These are phyloP conservation scores for Paralichthys olivaceus DNA, from an alignment of 2,113 vertebrate species.

Conservation along the genomic window DNA sequence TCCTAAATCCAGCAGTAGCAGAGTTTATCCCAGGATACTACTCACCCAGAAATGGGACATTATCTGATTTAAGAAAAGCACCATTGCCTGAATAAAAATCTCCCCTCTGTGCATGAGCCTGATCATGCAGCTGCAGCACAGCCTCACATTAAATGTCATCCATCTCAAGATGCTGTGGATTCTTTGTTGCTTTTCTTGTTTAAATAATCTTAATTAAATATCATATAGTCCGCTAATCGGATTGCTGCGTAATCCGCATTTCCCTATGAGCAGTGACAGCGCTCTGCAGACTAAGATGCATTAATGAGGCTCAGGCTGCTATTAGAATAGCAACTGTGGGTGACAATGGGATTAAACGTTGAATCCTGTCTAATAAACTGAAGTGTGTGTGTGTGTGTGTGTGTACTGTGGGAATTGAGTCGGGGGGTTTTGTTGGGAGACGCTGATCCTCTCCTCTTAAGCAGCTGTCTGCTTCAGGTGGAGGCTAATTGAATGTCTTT, in stretches of 20 bases:
- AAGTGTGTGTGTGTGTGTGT: constrained; percentile 57
- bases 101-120: background rate
- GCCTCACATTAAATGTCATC: background rate
- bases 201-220: constrained; percentile 59
- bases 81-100: constrained; percentile 15
- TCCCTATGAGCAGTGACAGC: constrained; percentile 73
- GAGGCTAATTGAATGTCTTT: constrained; percentile 90
- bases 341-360: constrained; percentile 91
- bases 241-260: constrained; percentile 65
- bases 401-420: constrained; percentile 84
- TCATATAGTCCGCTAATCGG: constrained; percentile 66
- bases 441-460: constrained; percentile 80
- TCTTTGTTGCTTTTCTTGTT: constrained; percentile 19
- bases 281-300: constrained; percentile 85
- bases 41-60: constrained; percentile 21
- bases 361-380: constrained; percentile 91
- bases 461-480: constrained; percentile 89
- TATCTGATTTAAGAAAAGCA: constrained; percentile 35
- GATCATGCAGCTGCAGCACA: background rate
- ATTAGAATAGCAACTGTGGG: constrained; percentile 88
- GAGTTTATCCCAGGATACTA: constrained; percentile 44
- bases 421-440: constrained; percentile 83
- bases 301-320: constrained; percentile 82
- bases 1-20: constrained; percentile 36
- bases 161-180: background rate